phyloP scores from a whole-genome alignment of 2,113 vertebrate species.

The Suricata suricatta region DNA sequence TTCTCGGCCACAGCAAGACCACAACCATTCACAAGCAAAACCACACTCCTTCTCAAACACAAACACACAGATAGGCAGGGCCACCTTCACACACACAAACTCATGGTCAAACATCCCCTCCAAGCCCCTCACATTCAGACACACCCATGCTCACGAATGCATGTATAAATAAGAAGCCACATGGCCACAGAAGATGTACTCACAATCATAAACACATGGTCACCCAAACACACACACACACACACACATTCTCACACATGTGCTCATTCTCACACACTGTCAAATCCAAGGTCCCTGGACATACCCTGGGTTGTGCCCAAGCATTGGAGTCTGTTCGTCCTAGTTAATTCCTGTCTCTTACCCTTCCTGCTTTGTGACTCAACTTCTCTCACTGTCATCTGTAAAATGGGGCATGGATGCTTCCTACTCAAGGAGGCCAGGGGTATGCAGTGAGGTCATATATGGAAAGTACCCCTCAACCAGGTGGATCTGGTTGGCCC shows the following conservation, averaged over 20 bases:
- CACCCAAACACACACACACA: not conserved
- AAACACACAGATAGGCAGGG: not conserved
- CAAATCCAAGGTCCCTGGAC: not conserved
- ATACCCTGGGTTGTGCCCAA: not conserved
- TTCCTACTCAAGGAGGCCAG: not conserved
- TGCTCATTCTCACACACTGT: fast-evolving
- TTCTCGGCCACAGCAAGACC: not conserved
- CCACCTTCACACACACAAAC: not conserved
- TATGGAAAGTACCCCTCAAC: not conserved
- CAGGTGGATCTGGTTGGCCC: not conserved
- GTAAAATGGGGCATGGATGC: not conserved
- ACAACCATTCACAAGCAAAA: not conserved
- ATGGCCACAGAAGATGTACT: not conserved
- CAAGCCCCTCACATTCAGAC: not conserved
- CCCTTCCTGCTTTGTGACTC: not conserved
- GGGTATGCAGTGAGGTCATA: not conserved
- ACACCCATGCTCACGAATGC: not conserved
- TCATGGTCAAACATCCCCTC: not conserved
- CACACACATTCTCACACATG: not conserved
- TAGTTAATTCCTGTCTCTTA: not conserved
- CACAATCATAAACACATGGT: not conserved
- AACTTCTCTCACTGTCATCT: not conserved
- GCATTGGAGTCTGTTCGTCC: not conserved
- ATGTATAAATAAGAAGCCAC: not conserved
- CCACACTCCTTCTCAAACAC: not conserved